A percentile compares a stretch with the other conserved stretches of the same genome.
These are phyloP conservation scores for Steinernema scapterisci DNA, from an alignment of 2,888 invertebrate genomes.

Conservation along the genomic window DNA sequence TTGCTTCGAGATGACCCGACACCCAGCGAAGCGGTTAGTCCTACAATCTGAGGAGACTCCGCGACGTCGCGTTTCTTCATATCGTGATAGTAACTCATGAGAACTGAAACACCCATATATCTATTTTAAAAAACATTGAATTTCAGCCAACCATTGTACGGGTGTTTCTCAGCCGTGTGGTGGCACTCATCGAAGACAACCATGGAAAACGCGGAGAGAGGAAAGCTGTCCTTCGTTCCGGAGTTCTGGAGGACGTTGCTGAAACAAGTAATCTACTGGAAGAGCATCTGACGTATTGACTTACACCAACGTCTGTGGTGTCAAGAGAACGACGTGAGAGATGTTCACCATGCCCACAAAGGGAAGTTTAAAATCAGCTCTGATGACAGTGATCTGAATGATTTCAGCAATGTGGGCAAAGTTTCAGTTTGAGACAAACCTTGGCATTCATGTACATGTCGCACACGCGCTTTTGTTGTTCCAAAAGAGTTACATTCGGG, in stretches of 20 bases:
- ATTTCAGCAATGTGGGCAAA: too few species aligned
- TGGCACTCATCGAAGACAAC: conserved; percentile 65
- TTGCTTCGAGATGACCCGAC: conserved; percentile 37
- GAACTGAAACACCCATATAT: conserved; percentile 36
- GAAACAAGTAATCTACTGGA: conserved; percentile 13
- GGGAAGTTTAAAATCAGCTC: conserved; percentile 24
- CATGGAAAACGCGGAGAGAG: conserved; percentile 58
- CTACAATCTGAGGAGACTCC: conserved; percentile 47
- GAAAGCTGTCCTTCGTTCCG: background rate
- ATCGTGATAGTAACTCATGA: conserved; percentile 42
- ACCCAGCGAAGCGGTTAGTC: conserved; percentile 57
- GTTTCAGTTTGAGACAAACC: conserved; percentile 37
- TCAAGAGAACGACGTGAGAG: conserved; percentile 53
- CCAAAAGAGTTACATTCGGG: conserved; percentile 7
- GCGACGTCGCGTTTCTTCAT: background rate
- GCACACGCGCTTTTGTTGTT: conserved; percentile 23
- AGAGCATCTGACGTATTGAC: background rate
- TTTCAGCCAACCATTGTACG: conserved; percentile 44
- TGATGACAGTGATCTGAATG: background rate
- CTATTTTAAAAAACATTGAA: background rate
- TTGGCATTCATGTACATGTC: background rate
- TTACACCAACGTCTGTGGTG: conserved; percentile 59
- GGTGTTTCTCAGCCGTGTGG: conserved; percentile 47
- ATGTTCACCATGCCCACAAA: conserved; percentile 44
- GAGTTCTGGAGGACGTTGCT: conserved; percentile 60